Evolutionary conservation across 2,797 vertebrate genomes (phyloP), one percentile per base, ranked within the genome.

Genomic region (Tachyglossus aculeatus): DNA sequence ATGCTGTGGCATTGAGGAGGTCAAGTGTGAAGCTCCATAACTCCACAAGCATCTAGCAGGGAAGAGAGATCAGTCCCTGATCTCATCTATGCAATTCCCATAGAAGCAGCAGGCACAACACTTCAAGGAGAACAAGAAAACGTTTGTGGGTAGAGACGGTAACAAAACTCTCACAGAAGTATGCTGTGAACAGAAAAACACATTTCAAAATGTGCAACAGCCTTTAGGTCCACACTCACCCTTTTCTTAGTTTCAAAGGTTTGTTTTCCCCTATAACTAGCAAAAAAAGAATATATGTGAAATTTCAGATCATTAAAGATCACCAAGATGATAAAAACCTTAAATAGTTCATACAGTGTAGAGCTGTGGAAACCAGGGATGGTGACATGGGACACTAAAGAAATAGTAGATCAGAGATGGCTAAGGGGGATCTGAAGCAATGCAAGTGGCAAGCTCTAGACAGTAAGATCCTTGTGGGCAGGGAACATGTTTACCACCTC

Each of bases 171-270:
- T 71, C 68, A 48, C 19, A 63, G 55, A 82, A 71, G 78, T 37
- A n/a, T 6, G 29, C 43, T 55, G 45, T 29, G 55, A 62, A 75
- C 25, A n/a, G 56, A 56, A 78, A 73, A 71, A 56, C 65, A 56
- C 74, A 66, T 76, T 68, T 78, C 5, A 40, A 58, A 71, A 59
- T 59, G 34, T 5, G 58, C 47, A 13, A 54, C 44, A 33, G 38
- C 29, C 55, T 19, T 44, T 39, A 24, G 31, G 53, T 59, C 7
- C 80, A 77, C 83, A 85, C 65, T 47, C 66, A 32, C 15, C 34
- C 74, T 73, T 71, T 66, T 74, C 43, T 41, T 68, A 62, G 66
- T 55, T 71, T 71, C 77, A 71, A 62, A 71, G 66, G 50, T 56
- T 50, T 48, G 65, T 52, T 68, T 67, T 71, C 74, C 53, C 62